A percentile compares a stretch with the other conserved stretches of the same genome.
These are phyloP conservation scores for Peromyscus leucopus DNA, from an alignment of 2,113 vertebrate genomes.

Conservation along the genomic window DNA sequence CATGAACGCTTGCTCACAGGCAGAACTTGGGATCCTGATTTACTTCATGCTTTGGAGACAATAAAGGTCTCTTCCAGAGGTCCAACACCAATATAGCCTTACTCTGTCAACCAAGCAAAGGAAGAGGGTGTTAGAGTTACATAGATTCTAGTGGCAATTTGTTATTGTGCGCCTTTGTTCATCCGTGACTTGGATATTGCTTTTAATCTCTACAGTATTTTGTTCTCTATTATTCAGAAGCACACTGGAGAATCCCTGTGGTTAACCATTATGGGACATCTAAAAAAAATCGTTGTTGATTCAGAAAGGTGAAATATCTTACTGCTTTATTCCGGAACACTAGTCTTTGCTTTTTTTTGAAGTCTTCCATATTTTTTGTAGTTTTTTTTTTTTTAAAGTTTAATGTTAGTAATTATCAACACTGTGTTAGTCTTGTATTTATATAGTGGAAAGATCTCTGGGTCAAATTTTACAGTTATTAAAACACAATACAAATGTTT, in stretches of 20 bases:
- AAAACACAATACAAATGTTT: slow-evolving; percentile 16
- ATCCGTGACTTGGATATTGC: background rate
- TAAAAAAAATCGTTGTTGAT: slow-evolving; percentile 30
- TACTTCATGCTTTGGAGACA: background rate
- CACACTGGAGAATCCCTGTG: background rate
- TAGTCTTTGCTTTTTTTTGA: background rate
- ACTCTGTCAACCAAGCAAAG: slow-evolving; percentile 16
- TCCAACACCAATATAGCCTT: background rate
- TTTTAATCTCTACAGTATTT: slow-evolving; percentile 25
- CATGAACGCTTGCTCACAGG: background rate
- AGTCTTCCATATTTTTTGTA: background rate
- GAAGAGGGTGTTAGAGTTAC: background rate
- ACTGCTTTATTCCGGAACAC: background rate
- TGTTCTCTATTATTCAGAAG: slow-evolving; percentile 33
- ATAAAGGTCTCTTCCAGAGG: background rate
- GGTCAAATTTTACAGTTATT: background rate
- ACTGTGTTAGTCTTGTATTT: slow-evolving; percentile 4
- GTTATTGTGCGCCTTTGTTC: background rate
- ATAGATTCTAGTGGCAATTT: background rate
- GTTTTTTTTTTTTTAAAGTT: background rate
- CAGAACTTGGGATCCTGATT: background rate
- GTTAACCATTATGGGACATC: background rate
- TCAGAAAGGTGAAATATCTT: background rate
- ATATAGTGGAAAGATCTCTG: background rate
- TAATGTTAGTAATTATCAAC: background rate